These are phyloP conservation scores for Perca flavescens DNA, from an alignment of 2,113 vertebrate genomes.

Conservation along the genomic window DNA sequence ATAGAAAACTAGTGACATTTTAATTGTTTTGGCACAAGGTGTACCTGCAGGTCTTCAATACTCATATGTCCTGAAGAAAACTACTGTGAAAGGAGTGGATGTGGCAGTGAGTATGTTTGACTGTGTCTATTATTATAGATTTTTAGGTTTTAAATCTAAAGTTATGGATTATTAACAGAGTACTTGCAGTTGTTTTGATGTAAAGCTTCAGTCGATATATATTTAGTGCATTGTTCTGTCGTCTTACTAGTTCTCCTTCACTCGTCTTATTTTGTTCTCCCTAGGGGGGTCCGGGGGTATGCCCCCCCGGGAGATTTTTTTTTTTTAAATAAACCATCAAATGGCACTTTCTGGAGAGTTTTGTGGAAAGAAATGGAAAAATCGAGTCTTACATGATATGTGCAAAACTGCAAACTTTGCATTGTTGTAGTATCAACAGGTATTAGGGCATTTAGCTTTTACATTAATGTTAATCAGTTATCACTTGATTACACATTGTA, in stretches of 20 bases:
- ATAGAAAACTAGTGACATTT: conserved; percentile 2
- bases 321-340: too few relatives aligned
- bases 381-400: too few relatives aligned
- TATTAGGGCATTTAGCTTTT: too few relatives aligned
- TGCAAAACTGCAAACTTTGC: too few relatives aligned
- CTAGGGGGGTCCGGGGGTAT: too few relatives aligned
- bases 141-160: conserved; percentile 14
- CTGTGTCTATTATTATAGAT: neutral
- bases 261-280: neutral
- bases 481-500: too few relatives aligned
- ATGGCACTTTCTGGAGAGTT: too few relatives aligned
- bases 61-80: neutral
- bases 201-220: neutral
- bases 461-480: too few relatives aligned
- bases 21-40: conserved; percentile 1
- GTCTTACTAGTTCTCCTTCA: neutral
- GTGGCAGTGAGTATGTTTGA: conserved; percentile 14
- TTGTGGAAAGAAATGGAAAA: too few relatives aligned
- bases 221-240: neutral
- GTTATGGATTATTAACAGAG: neutral
- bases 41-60: conserved; percentile 20
- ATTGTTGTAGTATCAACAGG: too few relatives aligned
- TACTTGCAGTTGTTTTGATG: neutral
- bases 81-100: neutral
- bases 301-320: too few relatives aligned